A percentile compares a stretch with the other conserved stretches of the same genome.
These are phyloP conservation scores for Enteromius viviparus DNA, from an alignment of 2,797 vertebrate species.

Conservation along the genomic window DNA sequence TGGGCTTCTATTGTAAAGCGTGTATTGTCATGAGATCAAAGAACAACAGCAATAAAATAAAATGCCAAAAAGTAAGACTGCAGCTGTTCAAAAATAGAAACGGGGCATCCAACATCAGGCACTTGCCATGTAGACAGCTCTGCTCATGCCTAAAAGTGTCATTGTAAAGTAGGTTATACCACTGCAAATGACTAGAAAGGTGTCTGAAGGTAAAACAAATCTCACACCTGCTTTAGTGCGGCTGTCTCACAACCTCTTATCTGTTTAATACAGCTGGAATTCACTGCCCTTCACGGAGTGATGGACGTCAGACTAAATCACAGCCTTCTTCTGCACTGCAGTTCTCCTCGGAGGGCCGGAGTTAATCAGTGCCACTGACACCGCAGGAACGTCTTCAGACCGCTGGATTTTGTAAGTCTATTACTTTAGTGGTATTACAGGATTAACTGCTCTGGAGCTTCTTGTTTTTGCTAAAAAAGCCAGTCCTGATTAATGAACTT, in stretches of 20 bases:
- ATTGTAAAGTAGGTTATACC: slow-evolving; percentile 16
- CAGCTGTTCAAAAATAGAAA: slow-evolving; percentile 14
- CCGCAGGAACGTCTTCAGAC: neutral
- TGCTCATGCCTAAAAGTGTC: slow-evolving; percentile 15
- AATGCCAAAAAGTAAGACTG: neutral
- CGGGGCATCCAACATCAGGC: neutral
- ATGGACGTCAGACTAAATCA: slow-evolving; percentile 16
- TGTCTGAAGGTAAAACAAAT: slow-evolving; percentile 27
- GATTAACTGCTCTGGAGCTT: neutral
- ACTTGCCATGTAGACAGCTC: neutral
- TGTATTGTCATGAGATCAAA: neutral
- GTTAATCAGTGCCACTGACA: neutral
- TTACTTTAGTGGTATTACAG: slow-evolving; percentile 9
- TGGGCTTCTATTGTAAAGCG: neutral
- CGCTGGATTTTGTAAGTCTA: neutral
- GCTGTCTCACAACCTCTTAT: neutral
- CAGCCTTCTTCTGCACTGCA: neutral
- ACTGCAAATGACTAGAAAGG: neutral
- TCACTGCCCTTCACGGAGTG: slow-evolving; percentile 25
- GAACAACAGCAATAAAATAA: neutral
- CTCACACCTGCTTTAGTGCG: slow-evolving; percentile 6
- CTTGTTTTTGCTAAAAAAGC: slow-evolving; percentile 15
- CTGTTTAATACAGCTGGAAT: slow-evolving; percentile 13
- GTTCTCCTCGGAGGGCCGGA: neutral
- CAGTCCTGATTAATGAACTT: neutral